Base-by-base conservation (phyloP, 2,113 vertebrate genomes). In the Vombatus ursinus region DNA sequence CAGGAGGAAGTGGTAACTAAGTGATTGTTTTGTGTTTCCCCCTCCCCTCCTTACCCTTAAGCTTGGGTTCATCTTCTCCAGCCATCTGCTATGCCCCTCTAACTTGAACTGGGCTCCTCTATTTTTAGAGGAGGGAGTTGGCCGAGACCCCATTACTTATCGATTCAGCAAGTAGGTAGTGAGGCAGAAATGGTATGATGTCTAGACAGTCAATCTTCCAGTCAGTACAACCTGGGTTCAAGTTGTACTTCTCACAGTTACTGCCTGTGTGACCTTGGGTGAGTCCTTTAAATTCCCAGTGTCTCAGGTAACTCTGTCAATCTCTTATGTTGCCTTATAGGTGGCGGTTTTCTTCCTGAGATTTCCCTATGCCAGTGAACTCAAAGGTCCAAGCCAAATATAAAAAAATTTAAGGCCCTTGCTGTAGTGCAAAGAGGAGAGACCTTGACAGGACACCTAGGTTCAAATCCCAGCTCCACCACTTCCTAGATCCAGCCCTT, bases 1-100 rank as follows among this genome's bases (percentile, higher is more conserved):
- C 25, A 14, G 47, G 95, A 97, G 98, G 97, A 98, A 98, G 97
- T 97, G 98, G 97, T 97, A 77, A 97, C 93, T 61, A 53, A 95
- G 91, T 28, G 90, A 96, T 97, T 93, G 96, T 96, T 94, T 92
- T 48, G 25, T 3, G 12, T 49, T 89, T 94, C 91, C 90, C 77
- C 89, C 89, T 52, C 44, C 2, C 52, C 93, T 77, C 93, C 52
- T 25, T 93, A 92, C 94, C 77, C 90, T 89, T 50, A 25, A 22
- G 1, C 91, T 57, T 92, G 90, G 52, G 54, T 96, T n/a, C 24
- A 53, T 61, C 61, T 48, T 61, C 53, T 53, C 47, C 31, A 90
- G 37, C 54, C 50, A 44, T 90, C 37, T 31, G 48, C 25, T 31
- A 4, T 31, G 31, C 61, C 31, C 14, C 31, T 68, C 61, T 37